Evolutionary conservation across 2,113 vertebrate genomes (phyloP), one percentile per base, ranked within the genome.

Genomic region (Triplophysa siluroides): DNA sequence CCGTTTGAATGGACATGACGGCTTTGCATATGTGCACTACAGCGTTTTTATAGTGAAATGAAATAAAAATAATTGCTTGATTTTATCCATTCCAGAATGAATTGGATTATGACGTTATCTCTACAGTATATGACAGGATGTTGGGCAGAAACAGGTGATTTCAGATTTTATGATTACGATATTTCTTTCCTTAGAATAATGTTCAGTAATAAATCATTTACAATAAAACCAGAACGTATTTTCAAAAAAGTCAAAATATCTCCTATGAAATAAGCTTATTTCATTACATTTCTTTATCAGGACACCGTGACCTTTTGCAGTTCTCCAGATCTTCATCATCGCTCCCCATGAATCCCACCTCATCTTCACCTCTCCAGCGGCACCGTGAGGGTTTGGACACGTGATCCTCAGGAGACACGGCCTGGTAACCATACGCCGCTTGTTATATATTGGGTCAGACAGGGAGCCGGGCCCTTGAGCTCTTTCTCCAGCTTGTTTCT

Each of bases 321-420:
- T 38, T n/a, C 54, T 60, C 12, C 41, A 52, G 21, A 29, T 60
- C 70, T 73, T 73, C 33, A 66, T 78, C 62, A 38, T 78, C 33
- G 29, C 56, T 29, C 38, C 71, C 26, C 71, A 41, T 4, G 54
- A 73, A 29, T 63, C 41, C 43, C 60, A 19, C 43, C 11, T 63
- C 41, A 63, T 21, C 60, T 76, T 76, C 45, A 66, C 65, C 64
- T 80, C 60, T 64, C 78, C 24, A 14, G 2, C 41, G 62, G n/a
- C 56, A 47, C 58, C 38, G 23, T 7, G 41, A 38, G 47, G 21
- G 72, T 75, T 75, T 75, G 58, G 72, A 38, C 73, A 63, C n/a
- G 21, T 63, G 43, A 33, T 63, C 54, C 82, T 79, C 63, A 6
- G 13, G 78, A 83, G 78, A 83, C 19, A 1, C 45, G 64, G 33